A percentile compares a stretch with the other conserved stretches of the same genome.
phyloP scores from a whole-genome alignment of 2,113 vertebrate species.

The Telmatochromis brichardi region DNA sequence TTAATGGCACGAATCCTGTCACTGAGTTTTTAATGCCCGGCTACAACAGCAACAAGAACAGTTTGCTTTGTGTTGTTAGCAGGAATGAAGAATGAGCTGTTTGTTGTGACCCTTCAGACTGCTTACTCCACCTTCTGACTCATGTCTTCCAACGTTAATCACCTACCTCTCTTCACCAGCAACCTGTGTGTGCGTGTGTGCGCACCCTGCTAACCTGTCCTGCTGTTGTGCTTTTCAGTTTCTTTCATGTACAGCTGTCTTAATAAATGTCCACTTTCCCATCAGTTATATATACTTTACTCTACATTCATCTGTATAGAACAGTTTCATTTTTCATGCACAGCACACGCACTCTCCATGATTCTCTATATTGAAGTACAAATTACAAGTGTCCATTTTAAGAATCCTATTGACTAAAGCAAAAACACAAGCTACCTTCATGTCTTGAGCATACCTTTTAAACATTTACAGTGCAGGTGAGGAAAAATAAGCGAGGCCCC shows the following conservation, averaged over 20 bases:
- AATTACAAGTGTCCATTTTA: background rate
- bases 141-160: constrained; percentile 42
- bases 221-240: background rate
- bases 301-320: background rate
- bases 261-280: background rate
- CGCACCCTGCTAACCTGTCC: constrained; percentile 28
- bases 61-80: constrained; percentile 34
- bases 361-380: background rate
- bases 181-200: background rate
- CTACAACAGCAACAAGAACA: constrained; percentile 20
- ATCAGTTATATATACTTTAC: background rate
- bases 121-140: constrained; percentile 45
- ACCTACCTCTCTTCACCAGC: constrained; percentile 17
- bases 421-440: background rate
- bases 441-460: background rate
- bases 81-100: constrained; percentile 52
- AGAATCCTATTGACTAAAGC: background rate
- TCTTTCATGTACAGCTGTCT: background rate
- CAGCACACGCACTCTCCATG: background rate
- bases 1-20: background rate
- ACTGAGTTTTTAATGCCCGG: background rate
- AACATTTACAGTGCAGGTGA: background rate
- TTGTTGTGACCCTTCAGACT: constrained; percentile 48
- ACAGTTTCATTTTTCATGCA: constrained; percentile 7
- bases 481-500: background rate